These are phyloP conservation scores for Turnix velox DNA, from an alignment of 2,113 vertebrate genomes.

Conservation along the genomic window DNA sequence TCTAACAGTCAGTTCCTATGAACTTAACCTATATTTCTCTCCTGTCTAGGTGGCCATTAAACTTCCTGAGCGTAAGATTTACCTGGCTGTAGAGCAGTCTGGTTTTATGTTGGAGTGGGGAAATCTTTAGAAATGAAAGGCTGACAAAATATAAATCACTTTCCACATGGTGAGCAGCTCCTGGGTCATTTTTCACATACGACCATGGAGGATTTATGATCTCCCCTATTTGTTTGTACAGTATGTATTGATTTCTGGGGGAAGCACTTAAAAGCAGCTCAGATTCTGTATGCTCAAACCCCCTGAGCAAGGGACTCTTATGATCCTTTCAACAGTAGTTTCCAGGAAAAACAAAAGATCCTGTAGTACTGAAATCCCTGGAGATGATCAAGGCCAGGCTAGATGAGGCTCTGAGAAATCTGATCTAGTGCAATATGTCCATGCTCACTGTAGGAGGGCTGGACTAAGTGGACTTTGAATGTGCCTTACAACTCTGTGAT, in stretches of 20 bases:
- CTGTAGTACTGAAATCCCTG: no score
- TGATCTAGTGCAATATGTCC: no score
- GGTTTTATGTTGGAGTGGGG: neutral
- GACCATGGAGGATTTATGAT: neutral
- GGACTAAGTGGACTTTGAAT: no score
- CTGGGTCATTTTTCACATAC: neutral
- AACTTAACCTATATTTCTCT: neutral
- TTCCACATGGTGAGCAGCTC: neutral
- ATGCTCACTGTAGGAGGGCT: no score
- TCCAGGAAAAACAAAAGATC: neutral
- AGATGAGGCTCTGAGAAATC: no score
- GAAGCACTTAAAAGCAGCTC: neutral
- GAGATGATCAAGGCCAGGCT: no score
- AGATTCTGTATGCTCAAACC: fast-evolving
- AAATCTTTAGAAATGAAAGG: neutral
- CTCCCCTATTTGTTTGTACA: neutral
- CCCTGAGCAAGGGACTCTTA: neutral
- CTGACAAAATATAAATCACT: neutral
- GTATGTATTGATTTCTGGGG: neutral
- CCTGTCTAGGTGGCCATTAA: neutral
- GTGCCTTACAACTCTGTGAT: no score
- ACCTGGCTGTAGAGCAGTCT: neutral
- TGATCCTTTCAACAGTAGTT: neutral
- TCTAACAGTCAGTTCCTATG: neutral
- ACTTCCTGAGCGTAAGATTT: neutral